A percentile compares a stretch with the other conserved stretches of the same genome.
Conservation (phyloP, 2,888 invertebrate genomes). For the Creontiades dilutus region DNA sequence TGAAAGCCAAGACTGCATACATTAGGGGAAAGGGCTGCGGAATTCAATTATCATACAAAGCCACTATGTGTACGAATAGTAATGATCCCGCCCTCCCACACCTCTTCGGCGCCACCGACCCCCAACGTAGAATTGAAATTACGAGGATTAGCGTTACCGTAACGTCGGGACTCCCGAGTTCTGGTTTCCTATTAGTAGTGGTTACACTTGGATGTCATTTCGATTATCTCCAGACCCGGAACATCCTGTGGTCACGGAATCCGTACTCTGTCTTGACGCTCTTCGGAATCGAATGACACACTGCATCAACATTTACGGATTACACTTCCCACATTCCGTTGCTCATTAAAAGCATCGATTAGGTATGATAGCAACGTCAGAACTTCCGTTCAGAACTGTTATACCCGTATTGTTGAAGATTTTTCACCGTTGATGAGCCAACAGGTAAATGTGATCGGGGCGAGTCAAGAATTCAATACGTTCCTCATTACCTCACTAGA, state of each 20-base stretch:
- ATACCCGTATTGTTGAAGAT: too few relatives aligned
- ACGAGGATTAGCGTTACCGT: constrained; percentile 34
- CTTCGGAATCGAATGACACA: neutral
- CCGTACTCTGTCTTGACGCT: neutral
- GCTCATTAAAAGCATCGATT: too few relatives aligned
- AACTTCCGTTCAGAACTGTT: too few relatives aligned
- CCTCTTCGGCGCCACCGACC: constrained; percentile 10
- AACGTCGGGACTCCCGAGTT: constrained; percentile 19
- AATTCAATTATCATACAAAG: constrained; percentile 46
- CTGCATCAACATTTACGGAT: neutral
- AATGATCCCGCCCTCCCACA: neutral
- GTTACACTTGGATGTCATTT: constrained; percentile 14
- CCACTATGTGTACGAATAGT: constrained; percentile 48
- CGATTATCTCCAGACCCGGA: neutral
- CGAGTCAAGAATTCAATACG: too few relatives aligned
- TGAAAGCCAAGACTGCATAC: constrained; percentile 13
- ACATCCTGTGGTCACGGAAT: neutral
- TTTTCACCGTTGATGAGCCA: too few relatives aligned
- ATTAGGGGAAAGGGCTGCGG: neutral
- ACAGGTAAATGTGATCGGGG: too few relatives aligned
- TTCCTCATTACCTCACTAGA: too few relatives aligned
- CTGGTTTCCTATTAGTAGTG: constrained; percentile 27
- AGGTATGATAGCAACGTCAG: too few relatives aligned
- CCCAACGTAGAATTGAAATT: constrained; percentile 32
- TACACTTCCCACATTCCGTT: too few relatives aligned